Base-by-base conservation (phyloP, 1,140 invertebrate species). In the Saxidomus purpurata region DNA sequence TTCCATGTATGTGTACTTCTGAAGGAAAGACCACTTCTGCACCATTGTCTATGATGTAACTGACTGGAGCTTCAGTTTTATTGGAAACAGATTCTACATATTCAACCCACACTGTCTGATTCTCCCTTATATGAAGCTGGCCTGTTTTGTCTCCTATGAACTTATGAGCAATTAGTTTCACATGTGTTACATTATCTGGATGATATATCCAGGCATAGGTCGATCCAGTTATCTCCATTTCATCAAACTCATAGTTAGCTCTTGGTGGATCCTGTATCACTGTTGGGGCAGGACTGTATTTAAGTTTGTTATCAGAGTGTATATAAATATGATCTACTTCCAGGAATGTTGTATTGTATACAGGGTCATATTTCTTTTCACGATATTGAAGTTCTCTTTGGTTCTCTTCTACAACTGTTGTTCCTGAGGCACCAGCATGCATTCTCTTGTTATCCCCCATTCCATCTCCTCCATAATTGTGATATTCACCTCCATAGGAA, bases 141-240 rank as follows among this genome's bases (percentile, higher is more conserved):
- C 93, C 93, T 25, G 93, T 93, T 71, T 94, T 94, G 90, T 94
- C 93, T 13, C 93, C 93, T 52, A 94, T 91, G 84, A 94, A 93
- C 15, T 81, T 90, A 55, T 93, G 93, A 31, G 89, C 90, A 36
- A 90, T 90, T 15, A 93, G 83, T 38, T 77, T 71, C 0, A 94
- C 92, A 11, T 67, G 40, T 0, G 22, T 13, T 28, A 76, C 52
- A 25, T 47, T 36, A 55, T 19, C 0, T 28, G 93, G 92, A 82
- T 94, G 93, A 59, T 93, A 94, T 61, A 94, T 90, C 82, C 93
- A 83, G 4, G 92, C 79, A 31, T 92, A 84, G 1, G 93, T 89
- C 38, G 91, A 90, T n/a, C 93, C 93, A 25, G 92, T 92, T 9
- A 94, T 84, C 52, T 93, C 92, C 76, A 93, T 85, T 88, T 94